Evolutionary conservation across 2,113 vertebrate genomes (phyloP).

Genomic region (Lepisosteus osseus): DNA sequence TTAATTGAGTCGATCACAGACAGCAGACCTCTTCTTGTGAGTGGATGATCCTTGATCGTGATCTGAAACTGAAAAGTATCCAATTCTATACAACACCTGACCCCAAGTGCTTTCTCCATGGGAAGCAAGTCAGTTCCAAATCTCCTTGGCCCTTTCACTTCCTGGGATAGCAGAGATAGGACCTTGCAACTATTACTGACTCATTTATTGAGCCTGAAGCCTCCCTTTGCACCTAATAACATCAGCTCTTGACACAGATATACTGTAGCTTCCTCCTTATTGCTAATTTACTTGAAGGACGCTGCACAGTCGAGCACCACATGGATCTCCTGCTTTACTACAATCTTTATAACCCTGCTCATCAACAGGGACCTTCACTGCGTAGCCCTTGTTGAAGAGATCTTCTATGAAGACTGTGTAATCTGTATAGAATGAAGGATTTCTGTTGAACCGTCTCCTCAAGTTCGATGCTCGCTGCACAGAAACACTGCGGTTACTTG

Average conservation of each 20-base stretch:
- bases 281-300: neutral
- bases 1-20: too few relatives aligned
- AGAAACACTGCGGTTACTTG: neutral
- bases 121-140: neutral
- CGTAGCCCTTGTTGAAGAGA: neutral
- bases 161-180: neutral
- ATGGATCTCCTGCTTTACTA: neutral
- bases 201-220: too few relatives aligned
- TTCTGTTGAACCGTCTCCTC: neutral
- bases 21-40: too few relatives aligned
- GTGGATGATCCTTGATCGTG: too few relatives aligned
- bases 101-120: too few relatives aligned
- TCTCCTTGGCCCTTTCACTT: constrained; percentile 2
- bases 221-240: too few relatives aligned
- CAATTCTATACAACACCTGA: neutral
- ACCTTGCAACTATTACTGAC: neutral
- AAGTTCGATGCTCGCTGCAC: too few relatives aligned
- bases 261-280: neutral
- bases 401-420: neutral
- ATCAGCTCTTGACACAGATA: too few relatives aligned
- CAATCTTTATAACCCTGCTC: neutral
- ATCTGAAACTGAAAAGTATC: too few relatives aligned
- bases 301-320: constrained; percentile 4
- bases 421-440: neutral
- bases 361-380: constrained; percentile 5